Base-by-base conservation (phyloP, 2,888 invertebrate species). In the Petrophora chlorosata region DNA sequence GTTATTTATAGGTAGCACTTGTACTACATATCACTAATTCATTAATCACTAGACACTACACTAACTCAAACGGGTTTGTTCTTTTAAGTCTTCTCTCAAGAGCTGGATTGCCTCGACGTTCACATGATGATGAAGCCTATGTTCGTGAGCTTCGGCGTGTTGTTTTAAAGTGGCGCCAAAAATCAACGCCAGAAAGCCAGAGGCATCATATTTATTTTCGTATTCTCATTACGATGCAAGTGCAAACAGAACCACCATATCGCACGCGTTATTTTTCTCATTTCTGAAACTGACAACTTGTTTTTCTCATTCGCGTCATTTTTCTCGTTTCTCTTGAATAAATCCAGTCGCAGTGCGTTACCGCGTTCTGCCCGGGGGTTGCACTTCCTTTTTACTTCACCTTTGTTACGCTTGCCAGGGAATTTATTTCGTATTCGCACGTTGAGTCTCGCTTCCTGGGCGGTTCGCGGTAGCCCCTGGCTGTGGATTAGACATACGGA, bases 331-430 rank as follows among this genome's bases (percentile, higher is more conserved):
- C 73, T 64, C 77, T 76, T 25, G 75, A 73, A 82, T 82, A 81
- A 82, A 85, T 84, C 79, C 76, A 69, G 63, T 39, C 29, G 43
- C 39, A 29, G 67, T 57, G 69, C 66, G 53, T 63, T 55, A 51
- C 49, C 46, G 54, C 54, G 64, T 42, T 25, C 25, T 25, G 25
- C 25, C 85, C 70, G 64, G 64, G 76, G 87, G 80, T 64, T 68
- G 71, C 76, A 81, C 82, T 84, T 86, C 82, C 87, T 86, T 88
- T 85, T 86, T 82, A 84, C 83, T 84, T 86, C 80, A 85, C 84
- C 86, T 89, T 89, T 88, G 89, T 89, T 90, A 89, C 88, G 89
- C 86, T 88, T 84, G 87, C 84, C 84, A 79, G 71, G 70, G 80
- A 84, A 85, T 87, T 88, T 87, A 86, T 89, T 87, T 88, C 85